Base-by-base conservation (phyloP, 2,888 invertebrate genomes). In the Megastigmus dorsalis region DNA sequence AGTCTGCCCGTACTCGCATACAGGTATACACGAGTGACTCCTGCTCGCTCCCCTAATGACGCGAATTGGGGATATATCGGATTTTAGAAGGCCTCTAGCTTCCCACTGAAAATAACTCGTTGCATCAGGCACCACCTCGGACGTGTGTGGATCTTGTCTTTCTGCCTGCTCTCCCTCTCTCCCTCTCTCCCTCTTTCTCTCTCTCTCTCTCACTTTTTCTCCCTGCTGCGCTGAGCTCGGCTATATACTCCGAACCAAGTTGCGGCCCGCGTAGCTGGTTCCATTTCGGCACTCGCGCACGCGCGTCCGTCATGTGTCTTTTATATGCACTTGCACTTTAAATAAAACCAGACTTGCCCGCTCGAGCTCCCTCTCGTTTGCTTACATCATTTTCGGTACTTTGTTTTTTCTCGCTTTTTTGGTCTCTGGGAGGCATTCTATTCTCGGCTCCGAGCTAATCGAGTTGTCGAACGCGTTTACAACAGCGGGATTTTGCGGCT, bases 281-380 rank as follows among this genome's bases (percentile, higher is more conserved):
- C 26, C 45, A 54, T 63, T 63, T 70, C 63, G 54, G 69, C n/a
- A 52, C 23, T 38, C 20, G 3, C 20, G 33, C 13, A 10, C 52
- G n/a, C n/a, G n/a, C n/a, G 15, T 52, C 43, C 65, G 65, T 71
- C 65, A 45, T 57, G 62, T 45, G 54, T 62, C 60, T 62, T 69
- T 70, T 62, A 70, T n/a, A n/a, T 70, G 65, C 71, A 71, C 65
- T 71, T 71, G 65, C 57, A 65, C 71, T 71, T 71, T 71, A 71
- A 71, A 71, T 70, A 70, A 70, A 70, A 41, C 13, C 30, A 26
- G 48, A 15, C 18, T 33, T 3, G 23, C 63, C n/a, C 43, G 3
- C 45, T 6, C 36, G n/a, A n/a, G 41, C 45, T 6, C 59, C 18
- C 30, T 45, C 48, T 45, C 36, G 26, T 50, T 10, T 23, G 28